Evolutionary conservation across 2,888 invertebrate species (phyloP).

Genomic region (Zootermopsis nevadensis): DNA sequence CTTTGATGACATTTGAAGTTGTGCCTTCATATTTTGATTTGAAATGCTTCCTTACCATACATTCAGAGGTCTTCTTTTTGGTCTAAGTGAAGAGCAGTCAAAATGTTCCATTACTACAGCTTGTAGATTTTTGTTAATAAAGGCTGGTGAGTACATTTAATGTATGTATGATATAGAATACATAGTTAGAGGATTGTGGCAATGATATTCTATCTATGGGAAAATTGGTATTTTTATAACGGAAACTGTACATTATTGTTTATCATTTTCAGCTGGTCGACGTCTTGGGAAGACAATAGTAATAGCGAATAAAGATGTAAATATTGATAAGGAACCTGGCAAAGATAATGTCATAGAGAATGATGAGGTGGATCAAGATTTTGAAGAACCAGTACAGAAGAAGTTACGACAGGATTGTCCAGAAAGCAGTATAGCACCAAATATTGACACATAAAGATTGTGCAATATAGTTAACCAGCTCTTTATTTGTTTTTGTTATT

Average conservation of each 20-base stretch:
- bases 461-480: no score
- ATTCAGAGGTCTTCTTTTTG: constrained; percentile 75
- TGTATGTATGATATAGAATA: no score
- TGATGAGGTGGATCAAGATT: neutral
- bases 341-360: neutral
- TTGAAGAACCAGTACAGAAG: constrained; percentile 21
- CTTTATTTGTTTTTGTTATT: no score
- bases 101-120: constrained; percentile 73
- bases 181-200: no score
- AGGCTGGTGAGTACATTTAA: constrained; percentile 69
- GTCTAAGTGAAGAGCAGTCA: constrained; percentile 76
- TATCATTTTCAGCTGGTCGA: constrained; percentile 23
- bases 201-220: no score
- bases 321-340: neutral
- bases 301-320: neutral
- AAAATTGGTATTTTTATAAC: no score
- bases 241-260: neutral
- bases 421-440: neutral
- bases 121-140: constrained; percentile 71
- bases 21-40: neutral
- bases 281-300: constrained; percentile 22
- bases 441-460: neutral
- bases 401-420: neutral
- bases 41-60: constrained; percentile 53
- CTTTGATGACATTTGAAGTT: no score